Evolutionary conservation across 2,797 vertebrate genomes (phyloP).

Genomic region (Poeciliopsis turneri): DNA sequence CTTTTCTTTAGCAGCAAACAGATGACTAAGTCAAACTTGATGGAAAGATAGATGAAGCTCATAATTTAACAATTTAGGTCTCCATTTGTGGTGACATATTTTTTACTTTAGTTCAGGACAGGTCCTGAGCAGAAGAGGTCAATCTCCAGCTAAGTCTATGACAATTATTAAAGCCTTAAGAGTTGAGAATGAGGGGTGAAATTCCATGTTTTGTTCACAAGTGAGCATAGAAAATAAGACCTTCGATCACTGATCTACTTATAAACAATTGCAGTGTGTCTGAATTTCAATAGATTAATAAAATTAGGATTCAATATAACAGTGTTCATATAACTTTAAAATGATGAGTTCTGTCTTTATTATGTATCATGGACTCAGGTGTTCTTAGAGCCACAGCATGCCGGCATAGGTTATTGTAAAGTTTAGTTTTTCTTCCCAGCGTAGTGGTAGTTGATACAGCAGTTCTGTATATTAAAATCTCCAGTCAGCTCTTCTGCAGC

Average conservation of each 20-base stretch:
- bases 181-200: not conserved
- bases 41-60: not conserved
- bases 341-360: not conserved
- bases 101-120: not conserved
- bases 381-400: not conserved
- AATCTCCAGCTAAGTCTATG: not conserved
- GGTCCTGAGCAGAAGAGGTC: not conserved
- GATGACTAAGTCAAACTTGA: not conserved
- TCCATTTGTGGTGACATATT: not conserved
- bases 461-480: conserved; percentile 33
- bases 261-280: not conserved
- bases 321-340: not conserved
- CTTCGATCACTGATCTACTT: not conserved
- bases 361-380: no score
- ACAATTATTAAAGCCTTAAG: not conserved
- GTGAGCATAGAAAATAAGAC: not conserved
- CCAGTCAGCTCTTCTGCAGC: conserved; percentile 51
- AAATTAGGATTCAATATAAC: not conserved
- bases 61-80: not conserved
- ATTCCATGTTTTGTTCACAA: not conserved
- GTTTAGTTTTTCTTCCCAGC: not conserved
- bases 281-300: not conserved
- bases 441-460: conserved; percentile 15
- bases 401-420: not conserved
- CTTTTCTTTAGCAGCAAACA: not conserved